phyloP scores from a whole-genome alignment of 2,888 invertebrate species.

The Diaphora mendica region DNA sequence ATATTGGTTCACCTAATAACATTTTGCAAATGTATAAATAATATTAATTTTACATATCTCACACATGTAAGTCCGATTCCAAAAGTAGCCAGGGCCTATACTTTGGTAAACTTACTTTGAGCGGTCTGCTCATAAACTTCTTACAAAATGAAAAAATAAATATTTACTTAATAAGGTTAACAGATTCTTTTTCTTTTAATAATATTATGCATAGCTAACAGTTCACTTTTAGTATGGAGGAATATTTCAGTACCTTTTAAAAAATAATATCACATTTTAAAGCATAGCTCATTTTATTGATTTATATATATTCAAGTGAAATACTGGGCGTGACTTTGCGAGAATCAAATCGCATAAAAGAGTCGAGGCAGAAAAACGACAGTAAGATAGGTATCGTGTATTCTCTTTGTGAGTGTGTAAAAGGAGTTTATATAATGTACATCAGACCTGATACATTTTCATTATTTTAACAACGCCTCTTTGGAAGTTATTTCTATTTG shows the following conservation, averaged over 20 bases:
- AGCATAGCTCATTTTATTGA: neutral
- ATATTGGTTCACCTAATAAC: too few relatives aligned
- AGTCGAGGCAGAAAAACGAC: neutral
- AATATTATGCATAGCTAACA: neutral
- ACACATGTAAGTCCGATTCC: neutral
- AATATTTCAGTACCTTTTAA: neutral
- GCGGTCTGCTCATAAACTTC: too few relatives aligned
- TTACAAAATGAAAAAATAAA: neutral
- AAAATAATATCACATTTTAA: neutral
- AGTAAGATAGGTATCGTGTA: neutral
- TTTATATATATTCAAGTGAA: neutral
- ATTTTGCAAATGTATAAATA: too few relatives aligned
- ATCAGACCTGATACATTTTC: neutral
- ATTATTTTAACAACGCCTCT: neutral
- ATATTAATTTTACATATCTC: too few relatives aligned
- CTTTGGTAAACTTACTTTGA: too few relatives aligned
- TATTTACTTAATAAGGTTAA: neutral
- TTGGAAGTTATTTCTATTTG: neutral
- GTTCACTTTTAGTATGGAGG: neutral
- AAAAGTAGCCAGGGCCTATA: neutral
- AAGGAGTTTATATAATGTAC: neutral
- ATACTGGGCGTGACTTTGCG: neutral
- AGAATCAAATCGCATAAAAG: neutral
- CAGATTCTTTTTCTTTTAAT: neutral
- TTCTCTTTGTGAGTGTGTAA: neutral